phyloP scores from a whole-genome alignment of 2,888 invertebrate genomes.

The Parascotia fuliginaria region DNA sequence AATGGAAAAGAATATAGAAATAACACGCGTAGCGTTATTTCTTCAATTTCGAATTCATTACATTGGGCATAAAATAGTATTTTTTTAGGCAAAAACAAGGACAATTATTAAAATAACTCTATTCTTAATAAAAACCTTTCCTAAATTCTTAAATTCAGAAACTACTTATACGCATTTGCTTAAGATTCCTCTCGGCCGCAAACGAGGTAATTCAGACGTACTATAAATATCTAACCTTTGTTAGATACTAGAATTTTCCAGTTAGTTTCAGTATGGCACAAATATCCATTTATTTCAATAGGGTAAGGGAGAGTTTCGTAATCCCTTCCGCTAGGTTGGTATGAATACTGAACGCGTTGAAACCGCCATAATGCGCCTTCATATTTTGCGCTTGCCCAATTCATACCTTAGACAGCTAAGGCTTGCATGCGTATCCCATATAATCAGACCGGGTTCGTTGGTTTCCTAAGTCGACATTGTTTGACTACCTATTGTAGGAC shows the following conservation, averaged over 20 bases:
- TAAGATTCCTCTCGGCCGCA: slow-evolving; percentile 4
- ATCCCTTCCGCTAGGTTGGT: slow-evolving; percentile 26
- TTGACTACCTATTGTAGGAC: slow-evolving; percentile 2
- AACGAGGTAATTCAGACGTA: slow-evolving; percentile 4
- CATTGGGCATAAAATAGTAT: too few species aligned
- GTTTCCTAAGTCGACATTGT: slow-evolving; percentile 6
- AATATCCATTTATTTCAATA: slow-evolving; percentile 49
- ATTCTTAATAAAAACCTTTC: background rate
- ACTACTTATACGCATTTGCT: background rate
- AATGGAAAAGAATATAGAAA: too few species aligned
- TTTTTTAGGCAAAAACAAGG: too few species aligned
- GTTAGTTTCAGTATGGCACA: slow-evolving; percentile 39
- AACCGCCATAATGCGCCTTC: slow-evolving; percentile 36
- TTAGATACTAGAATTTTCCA: slow-evolving; percentile 28
- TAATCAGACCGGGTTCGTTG: slow-evolving; percentile 10
- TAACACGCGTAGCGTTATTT: too few species aligned
- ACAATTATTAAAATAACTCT: too few species aligned
- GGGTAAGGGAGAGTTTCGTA: slow-evolving; percentile 33
- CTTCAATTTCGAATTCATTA: too few species aligned
- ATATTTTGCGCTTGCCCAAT: slow-evolving; percentile 37
- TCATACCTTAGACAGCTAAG: slow-evolving; percentile 23
- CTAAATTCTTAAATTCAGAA: too few species aligned
- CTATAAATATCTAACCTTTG: slow-evolving; percentile 22
- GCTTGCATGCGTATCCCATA: slow-evolving; percentile 9
- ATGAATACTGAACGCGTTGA: slow-evolving; percentile 36